Base-by-base conservation (phyloP, 2,113 vertebrate species). In the Pleuronectes platessa region DNA sequence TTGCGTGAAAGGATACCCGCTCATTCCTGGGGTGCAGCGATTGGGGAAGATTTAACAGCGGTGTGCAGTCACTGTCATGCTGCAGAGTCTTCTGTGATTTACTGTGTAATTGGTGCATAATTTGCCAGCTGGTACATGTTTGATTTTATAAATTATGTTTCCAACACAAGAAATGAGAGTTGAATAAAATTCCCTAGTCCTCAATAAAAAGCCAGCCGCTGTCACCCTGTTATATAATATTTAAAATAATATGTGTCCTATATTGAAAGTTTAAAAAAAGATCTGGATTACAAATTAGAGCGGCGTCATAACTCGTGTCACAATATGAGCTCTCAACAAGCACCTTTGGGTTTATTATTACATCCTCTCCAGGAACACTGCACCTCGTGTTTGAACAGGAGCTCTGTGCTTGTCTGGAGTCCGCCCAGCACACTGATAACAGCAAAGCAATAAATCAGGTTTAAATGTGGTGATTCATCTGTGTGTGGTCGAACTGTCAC, bases 41-140 rank as follows among this genome's bases (percentile, higher is more conserved):
- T 66, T 61, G 67, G 82, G 74, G 79, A 75, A 72, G 79, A 83
- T 88, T 83, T 84, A 86, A 75, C 80, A 84, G 81, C 37, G 21
- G 59, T 76, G 85, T 78, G 88, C 86, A 87, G 86, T 89, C 85
- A 90, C 89, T 90, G 91, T 90, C 91, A 89, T 85, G 90, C 84
- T 63, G 86, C 81, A 89, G 80, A 88, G 87, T 87, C 88, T 82
- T 89, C 82, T 87, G 86, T 87, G 92, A 93, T 89, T 90, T 90
- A 85, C 86, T 85, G 81, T 88, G 86, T 90, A 93, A 92, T 89
- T 90, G 88, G 72, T 84, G 84, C 83, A 82, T 92, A 87, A 93
- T 92, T 87, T 89, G 79, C 91, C 92, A 93, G 87, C 89, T 93
- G 90, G 58, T 86, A 70, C 64, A 80, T 72, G 83, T 81, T 90